These are phyloP conservation scores for Heliconius melpomene DNA, from an alignment of 1,140 invertebrate genomes.

Conservation along the genomic window DNA sequence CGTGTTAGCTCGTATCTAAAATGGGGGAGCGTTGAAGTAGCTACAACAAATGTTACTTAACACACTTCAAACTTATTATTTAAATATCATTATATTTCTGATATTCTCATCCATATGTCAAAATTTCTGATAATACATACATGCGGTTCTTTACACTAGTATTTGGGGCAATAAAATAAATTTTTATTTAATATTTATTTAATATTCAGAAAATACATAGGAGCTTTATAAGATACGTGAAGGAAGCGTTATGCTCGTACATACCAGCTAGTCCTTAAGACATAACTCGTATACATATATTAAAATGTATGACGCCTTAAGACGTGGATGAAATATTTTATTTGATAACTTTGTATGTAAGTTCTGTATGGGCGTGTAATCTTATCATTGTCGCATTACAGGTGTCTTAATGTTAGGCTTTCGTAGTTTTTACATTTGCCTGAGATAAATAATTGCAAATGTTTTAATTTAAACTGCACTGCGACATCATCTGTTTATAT, in stretches of 20 bases:
- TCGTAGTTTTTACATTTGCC: not conserved
- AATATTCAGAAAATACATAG: not conserved
- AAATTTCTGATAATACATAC: not conserved
- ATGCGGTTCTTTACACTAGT: not conserved
- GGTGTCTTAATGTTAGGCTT: slow-evolving; percentile 24
- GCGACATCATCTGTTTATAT: slow-evolving; percentile 11
- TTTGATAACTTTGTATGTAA: slow-evolving; percentile 16
- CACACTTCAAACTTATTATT: not conserved
- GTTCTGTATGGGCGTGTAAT: slow-evolving; percentile 13
- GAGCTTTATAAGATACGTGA: not conserved
- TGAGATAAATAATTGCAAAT: not conserved
- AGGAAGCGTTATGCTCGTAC: not conserved
- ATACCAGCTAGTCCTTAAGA: not conserved
- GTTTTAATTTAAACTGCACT: not conserved
- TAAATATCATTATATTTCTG: not conserved
- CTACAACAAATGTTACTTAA: not conserved
- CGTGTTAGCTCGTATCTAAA: slow-evolving; percentile 11
- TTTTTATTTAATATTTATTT: not conserved
- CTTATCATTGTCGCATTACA: slow-evolving; percentile 34
- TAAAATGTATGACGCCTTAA: not conserved
- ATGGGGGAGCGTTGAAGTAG: slow-evolving; percentile 16
- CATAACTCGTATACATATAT: not conserved
- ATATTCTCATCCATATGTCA: not conserved
- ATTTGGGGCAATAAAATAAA: not conserved
- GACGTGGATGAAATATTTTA: not conserved